Evolutionary conservation across 2,888 invertebrate genomes (phyloP), one percentile per base, ranked within the genome.

Genomic region (Scotopteryx bipunctaria): DNA sequence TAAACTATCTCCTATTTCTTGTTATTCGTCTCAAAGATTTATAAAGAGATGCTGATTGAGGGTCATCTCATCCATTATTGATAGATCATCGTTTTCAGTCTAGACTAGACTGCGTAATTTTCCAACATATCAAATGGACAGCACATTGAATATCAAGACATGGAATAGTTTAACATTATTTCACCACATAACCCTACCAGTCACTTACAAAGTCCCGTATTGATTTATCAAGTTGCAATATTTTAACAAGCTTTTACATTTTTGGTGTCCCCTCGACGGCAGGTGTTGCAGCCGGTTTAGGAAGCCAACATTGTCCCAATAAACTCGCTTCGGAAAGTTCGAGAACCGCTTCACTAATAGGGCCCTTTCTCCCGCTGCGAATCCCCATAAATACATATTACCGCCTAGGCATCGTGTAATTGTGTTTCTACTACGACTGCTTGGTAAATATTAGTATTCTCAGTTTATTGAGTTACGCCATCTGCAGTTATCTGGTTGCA

Each of bases 261-360:
- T 74, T 70, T 62, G 66, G 67, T 59, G 68, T 69, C 69, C 77
- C 73, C 66, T 67, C 59, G 47, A 50, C 60, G 75, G 79, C 83
- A 83, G 83, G 84, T 84, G 82, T 72, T 62, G 55, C 58, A 69
- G 66, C 78, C 77, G 71, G 77, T 76, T 76, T 69, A 62, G 66
- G 71, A 66, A 66, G 64, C 64, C 67, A 66, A 62, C 67, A 66
- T 60, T 63, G 71, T 71, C 69, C 71, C 70, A 70, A 71, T 71
- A 70, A 70, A 70, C 64, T 67, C n/a, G n/a, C n/a, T n/a, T n/a
- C 64, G 63, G 71, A 72, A 71, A 78, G 72, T 73, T 72, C 71
- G 65, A 63, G 75, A 81, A 79, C 73, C 74, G 81, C 74, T 76
- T 67, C 64, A 59, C 67, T 69, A 74, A 73, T 73, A 63, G 62